phyloP scores from a whole-genome alignment of 2,888 invertebrate genomes.

The Sinohyriopsis cumingii region DNA sequence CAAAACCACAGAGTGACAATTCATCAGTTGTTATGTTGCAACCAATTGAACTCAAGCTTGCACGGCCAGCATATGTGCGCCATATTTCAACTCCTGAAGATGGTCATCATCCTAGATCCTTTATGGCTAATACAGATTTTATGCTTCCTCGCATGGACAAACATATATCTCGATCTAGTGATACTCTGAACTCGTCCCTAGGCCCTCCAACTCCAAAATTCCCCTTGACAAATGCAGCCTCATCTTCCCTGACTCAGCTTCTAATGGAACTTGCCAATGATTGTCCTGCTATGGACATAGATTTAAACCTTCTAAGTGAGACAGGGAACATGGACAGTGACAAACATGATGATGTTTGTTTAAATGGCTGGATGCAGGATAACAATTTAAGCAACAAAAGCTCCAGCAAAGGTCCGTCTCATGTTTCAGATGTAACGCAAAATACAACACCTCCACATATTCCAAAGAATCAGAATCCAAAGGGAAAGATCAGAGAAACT shows the following conservation, averaged over 20 bases:
- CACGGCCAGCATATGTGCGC: conserved; percentile 52
- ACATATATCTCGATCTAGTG: conserved; percentile 59
- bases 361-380: neutral
- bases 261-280: conserved; percentile 54
- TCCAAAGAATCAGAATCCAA: conserved; percentile 2
- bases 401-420: neutral
- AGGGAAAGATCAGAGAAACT: conserved; percentile 4
- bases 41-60: conserved; percentile 61
- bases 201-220: conserved; percentile 63
- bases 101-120: conserved; percentile 34
- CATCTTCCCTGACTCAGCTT: conserved; percentile 58
- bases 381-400: neutral
- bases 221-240: conserved; percentile 50
- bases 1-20: conserved; percentile 59
- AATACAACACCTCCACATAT: neutral
- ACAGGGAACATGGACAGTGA: neutral
- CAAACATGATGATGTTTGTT: no score
- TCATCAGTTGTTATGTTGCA: conserved; percentile 61
- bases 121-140: conserved; percentile 39
- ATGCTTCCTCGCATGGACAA: conserved; percentile 44
- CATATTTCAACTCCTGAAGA: conserved; percentile 53
- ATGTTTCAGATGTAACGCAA: conserved; percentile 1
- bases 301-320: conserved; percentile 6
- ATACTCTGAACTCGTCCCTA: conserved; percentile 56
- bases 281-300: conserved; percentile 36